Evolutionary conservation across 2,797 vertebrate species (phyloP), one percentile per base, ranked within the genome.

Genomic region (Sphaeramia orbicularis): DNA sequence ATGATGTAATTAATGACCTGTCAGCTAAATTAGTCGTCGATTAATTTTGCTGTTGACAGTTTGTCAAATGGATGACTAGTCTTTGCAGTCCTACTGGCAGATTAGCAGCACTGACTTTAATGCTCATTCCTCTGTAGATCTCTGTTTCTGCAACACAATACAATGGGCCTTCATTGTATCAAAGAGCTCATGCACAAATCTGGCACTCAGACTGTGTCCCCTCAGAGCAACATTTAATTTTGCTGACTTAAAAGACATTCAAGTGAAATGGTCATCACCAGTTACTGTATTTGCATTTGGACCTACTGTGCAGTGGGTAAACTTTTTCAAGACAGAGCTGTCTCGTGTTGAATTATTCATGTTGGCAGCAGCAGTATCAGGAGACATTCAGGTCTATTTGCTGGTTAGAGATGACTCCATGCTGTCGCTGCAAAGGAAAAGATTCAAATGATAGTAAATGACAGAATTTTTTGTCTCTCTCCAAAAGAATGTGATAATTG

Each of bases 321-420:
- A 71, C 60, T 65, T 64, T 67, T 43, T 71, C 57, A 83, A 24
- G 43, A 42, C 24, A 47, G 55, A 41, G 21, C 49, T 50, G 24
- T 69, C 52, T 62, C 43, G 53, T 55, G 16, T 13, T 86, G 49
- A 78, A 86, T 84, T 67, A 83, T 85, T 84, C 7, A 85, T 69
- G 54, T 16, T 4, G 4, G 16, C 38, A 59, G 14, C 12, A 57
- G 19, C 19, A 21, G 19, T 21, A 21, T 21, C 19, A 21, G 19
- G 19, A 21, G 47, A 32, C 43, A 57, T 35, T 27, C 24, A 37
- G 10, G 24, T 21, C 12, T 32, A 2, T 32, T 4, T 32, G 30
- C 30, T 32, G 30, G 30, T 32, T 32, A 32, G 6, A 6, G 30
- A 6, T 32, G 30, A 32, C 3, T 3, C 30, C 30, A 32, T 9